Evolutionary conservation across 2,888 invertebrate genomes (phyloP).

Genomic region (Synergus laeviventris): DNA sequence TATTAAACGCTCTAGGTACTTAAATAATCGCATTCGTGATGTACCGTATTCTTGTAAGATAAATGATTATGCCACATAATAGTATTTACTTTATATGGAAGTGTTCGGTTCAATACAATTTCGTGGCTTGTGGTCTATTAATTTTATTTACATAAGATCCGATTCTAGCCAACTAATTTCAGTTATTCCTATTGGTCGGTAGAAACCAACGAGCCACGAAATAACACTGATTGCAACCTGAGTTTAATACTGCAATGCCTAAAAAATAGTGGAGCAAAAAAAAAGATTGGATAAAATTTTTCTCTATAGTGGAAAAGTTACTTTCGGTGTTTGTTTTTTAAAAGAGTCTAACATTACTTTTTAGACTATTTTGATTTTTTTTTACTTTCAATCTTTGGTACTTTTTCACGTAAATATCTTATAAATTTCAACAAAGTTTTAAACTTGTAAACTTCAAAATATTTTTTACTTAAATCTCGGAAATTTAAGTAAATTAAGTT

Average conservation of each 20-base stretch:
- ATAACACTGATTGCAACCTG: slow-evolving; percentile 5
- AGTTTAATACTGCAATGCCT: slow-evolving; percentile 24
- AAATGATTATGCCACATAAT: background rate
- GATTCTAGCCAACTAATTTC: background rate
- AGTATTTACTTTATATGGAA: background rate
- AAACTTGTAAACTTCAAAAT: background rate
- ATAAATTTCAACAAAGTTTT: no score
- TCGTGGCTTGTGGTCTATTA: background rate
- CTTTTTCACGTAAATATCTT: background rate
- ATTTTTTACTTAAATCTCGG: background rate
- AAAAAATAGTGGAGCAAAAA: background rate
- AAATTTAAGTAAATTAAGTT: background rate
- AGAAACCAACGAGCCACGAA: background rate
- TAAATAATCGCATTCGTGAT: background rate
- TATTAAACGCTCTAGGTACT: background rate
- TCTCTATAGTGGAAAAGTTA: background rate
- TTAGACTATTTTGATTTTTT: slow-evolving; percentile 1
- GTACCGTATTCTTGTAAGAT: background rate
- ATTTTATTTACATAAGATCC: slow-evolving; percentile 6
- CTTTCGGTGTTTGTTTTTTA: background rate
- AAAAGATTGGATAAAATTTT: background rate
- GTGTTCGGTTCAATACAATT: background rate
- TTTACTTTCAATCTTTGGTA: background rate
- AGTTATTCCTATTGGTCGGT: background rate
- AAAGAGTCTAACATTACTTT: background rate